These are phyloP conservation scores for Hyposoter dolosus DNA, from an alignment of 2,888 invertebrate genomes.

Conservation along the genomic window DNA sequence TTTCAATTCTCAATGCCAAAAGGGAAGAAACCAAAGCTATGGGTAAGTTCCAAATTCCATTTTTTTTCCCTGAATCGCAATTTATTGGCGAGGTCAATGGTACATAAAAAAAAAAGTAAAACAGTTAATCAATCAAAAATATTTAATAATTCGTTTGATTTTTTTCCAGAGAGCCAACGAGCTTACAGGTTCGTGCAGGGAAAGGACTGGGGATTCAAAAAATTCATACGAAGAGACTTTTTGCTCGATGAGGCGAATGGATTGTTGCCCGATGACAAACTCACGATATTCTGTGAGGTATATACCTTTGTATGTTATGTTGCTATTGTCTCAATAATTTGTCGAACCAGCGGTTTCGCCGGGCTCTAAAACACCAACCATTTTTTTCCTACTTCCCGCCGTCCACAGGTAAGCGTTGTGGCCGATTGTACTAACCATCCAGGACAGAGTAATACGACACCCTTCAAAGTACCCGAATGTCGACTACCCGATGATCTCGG, in stretches of 20 bases:
- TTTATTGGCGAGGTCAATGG: not conserved
- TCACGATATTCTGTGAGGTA: constrained; percentile 99
- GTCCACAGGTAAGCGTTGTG: constrained; percentile 93
- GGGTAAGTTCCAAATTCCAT: constrained; percentile 88
- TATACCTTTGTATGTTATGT: constrained; percentile 81
- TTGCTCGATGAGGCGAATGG: constrained; percentile 99
- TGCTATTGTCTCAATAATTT: constrained; percentile 68
- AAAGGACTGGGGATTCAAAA: constrained; percentile 99
- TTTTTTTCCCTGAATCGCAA: not conserved
- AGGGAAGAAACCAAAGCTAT: constrained; percentile 99
- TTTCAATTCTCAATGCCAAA: constrained; percentile 99
- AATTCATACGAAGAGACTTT: constrained; percentile 99
- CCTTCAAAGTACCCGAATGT: constrained; percentile 98
- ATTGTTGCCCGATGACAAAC: constrained; percentile 98
- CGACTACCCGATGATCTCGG: constrained; percentile 97
- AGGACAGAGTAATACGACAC: constrained; percentile 98
- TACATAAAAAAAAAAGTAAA: not conserved
- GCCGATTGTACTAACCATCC: constrained; percentile 99
- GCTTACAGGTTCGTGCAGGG: constrained; percentile 99
- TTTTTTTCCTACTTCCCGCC: constrained; percentile 44
- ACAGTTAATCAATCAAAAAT: not conserved
- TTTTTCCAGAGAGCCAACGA: constrained; percentile 90
- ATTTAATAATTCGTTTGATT: not conserved
- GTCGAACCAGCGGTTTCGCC: constrained; percentile 61
- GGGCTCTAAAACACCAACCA: constrained; percentile 45